Conservation (phyloP, 2,113 vertebrate species). For the Psilopsiagon aurifrons region DNA sequence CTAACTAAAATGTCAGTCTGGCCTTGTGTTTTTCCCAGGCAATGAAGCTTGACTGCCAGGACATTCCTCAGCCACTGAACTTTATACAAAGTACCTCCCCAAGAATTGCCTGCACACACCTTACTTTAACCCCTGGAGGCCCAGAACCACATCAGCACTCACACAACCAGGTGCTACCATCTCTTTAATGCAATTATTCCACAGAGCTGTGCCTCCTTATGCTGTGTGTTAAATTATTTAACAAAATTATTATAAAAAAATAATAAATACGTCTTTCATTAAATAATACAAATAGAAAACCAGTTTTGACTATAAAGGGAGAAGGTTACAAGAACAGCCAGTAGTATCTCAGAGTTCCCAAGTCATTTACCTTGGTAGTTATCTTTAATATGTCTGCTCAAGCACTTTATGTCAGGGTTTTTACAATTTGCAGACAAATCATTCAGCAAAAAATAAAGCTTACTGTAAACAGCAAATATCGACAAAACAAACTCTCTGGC, state of each 20-base stretch:
- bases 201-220: neutral
- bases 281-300: slow-evolving; percentile 14
- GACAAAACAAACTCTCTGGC: slow-evolving; percentile 20
- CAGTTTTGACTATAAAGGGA: neutral
- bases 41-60: slow-evolving; percentile 46
- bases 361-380: neutral
- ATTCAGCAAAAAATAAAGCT: neutral
- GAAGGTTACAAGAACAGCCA: neutral
- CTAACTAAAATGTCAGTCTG: neutral
- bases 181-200: neutral
- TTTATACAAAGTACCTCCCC: neutral
- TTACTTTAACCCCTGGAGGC: slow-evolving; percentile 33
- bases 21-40: slow-evolving; percentile 55
- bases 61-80: slow-evolving; percentile 45
- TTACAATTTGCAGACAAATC: slow-evolving; percentile 19
- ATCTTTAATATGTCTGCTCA: slow-evolving; percentile 11
- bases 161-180: neutral
- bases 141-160: neutral
- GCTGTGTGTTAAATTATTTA: neutral
- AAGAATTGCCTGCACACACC: slow-evolving; percentile 9
- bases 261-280: neutral
- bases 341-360: neutral
- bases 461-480: slow-evolving; percentile 2
- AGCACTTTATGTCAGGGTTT: neutral
- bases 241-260: neutral